phyloP scores from a whole-genome alignment of 2,888 invertebrate species.

The Zaprionus bogoriensis region DNA sequence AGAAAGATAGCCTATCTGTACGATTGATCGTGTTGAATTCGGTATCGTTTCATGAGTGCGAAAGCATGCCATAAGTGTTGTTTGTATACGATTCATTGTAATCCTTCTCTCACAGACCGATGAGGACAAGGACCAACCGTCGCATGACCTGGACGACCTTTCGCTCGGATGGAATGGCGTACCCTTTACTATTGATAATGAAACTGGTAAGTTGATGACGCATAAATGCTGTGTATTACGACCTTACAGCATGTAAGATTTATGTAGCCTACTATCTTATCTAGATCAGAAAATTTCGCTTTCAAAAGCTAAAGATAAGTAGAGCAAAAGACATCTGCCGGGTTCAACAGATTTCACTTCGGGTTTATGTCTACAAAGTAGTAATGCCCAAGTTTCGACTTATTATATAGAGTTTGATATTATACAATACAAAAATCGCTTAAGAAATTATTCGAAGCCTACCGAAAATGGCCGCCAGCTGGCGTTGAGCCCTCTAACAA shows the following conservation, averaged over 20 bases:
- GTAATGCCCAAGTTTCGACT: background rate
- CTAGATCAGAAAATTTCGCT: constrained; percentile 5
- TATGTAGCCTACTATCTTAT: constrained; percentile 17
- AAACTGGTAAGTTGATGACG: constrained; percentile 88
- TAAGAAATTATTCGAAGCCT: background rate
- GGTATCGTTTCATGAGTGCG: too few species aligned
- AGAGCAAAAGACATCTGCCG: background rate
- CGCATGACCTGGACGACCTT: constrained; percentile 73
- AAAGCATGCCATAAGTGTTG: too few species aligned
- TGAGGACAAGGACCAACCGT: constrained; percentile 56
- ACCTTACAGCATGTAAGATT: background rate
- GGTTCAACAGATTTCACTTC: background rate
- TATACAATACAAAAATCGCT: background rate
- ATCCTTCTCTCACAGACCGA: constrained; percentile 42
- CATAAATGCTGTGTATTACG: background rate
- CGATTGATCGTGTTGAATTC: too few species aligned
- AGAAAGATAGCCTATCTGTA: too few species aligned
- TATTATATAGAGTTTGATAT: too few species aligned
- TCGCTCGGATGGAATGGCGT: constrained; percentile 92
- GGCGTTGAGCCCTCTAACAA: constrained; percentile 30
- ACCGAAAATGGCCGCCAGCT: constrained; percentile 44
- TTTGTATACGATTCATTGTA: background rate
- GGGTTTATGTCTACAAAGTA: background rate
- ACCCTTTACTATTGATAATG: constrained; percentile 92
- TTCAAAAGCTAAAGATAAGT: background rate